phyloP scores from a whole-genome alignment of 2,113 vertebrate genomes.

The Cynopterus brachyotis region DNA sequence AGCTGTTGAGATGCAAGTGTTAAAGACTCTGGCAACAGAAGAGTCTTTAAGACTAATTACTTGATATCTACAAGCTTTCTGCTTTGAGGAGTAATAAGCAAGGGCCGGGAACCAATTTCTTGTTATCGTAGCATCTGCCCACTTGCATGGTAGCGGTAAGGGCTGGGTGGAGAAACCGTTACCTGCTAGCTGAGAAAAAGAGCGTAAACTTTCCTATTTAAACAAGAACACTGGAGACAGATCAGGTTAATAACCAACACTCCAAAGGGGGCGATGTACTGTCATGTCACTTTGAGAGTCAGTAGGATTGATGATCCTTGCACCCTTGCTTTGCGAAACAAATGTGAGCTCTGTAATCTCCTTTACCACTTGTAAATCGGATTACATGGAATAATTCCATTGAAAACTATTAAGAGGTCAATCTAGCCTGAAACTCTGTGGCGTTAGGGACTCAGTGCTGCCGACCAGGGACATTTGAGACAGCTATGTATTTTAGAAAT shows the following conservation, averaged over 20 bases:
- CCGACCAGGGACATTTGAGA: constrained; percentile 66
- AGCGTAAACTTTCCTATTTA: constrained; percentile 52
- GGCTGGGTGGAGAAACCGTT: not conserved
- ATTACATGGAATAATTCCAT: constrained; percentile 77
- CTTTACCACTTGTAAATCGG: constrained; percentile 73
- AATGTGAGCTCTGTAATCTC: constrained; percentile 58
- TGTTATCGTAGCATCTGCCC: constrained; percentile 27
- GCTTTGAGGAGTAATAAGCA: not conserved
- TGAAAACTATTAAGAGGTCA: constrained; percentile 73
- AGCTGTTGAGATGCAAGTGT: not conserved
- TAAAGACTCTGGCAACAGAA: not conserved
- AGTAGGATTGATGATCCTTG: constrained; percentile 64
- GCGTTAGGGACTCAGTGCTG: constrained; percentile 53
- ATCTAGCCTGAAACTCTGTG: constrained; percentile 44
- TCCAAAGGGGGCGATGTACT: constrained; percentile 41
- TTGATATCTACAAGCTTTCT: not conserved
- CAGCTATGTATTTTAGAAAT: constrained; percentile 72
- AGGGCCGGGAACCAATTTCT: not conserved
- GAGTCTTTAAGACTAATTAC: constrained; percentile 23
- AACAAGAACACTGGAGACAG: constrained; percentile 69
- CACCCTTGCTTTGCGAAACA: constrained; percentile 72
- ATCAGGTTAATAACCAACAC: constrained; percentile 73
- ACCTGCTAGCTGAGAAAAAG: constrained; percentile 32
- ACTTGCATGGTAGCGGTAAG: not conserved
- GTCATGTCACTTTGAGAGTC: constrained; percentile 58